Evolutionary conservation across 2,113 vertebrate genomes (phyloP), one percentile per base, ranked within the genome.

Genomic region (Dipodomys merriami): DNA sequence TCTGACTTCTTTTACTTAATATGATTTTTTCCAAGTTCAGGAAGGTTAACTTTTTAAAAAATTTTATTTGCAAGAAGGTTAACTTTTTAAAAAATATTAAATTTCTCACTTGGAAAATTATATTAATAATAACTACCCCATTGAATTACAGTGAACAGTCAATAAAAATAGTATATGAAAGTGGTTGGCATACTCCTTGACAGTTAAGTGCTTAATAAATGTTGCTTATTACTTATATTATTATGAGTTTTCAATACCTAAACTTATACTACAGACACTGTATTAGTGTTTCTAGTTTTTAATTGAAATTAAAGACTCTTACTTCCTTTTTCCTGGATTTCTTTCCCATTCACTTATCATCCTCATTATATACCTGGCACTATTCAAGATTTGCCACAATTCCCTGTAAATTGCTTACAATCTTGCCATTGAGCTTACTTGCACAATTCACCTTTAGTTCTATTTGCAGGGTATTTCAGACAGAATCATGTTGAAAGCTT

Each of bases 51-150:
- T 39, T 39, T 39, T 39, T 39, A 39, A 39, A 39, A 39, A 39
- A 39, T 39, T 39, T 39, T 39, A 39, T 39, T 13, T 53, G 1
- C 49, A 11, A 13, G 49, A 57, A 57, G 53, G 15, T 57, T 57
- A 57, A 57, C 53, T 57, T 57, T 16, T 15, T 15, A 57, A 57
- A 57, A 13, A 16, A 16, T 57, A 15, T 57, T 7, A 64, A 79
- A 83, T 87, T 82, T 30, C 11, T 90, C 23, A 20, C 73, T 19
- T 88, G 35, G 33, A 90, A 85, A 93, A 72, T 62, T 15, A 78
- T 30, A 13, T 62, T 30, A 33, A 68, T 62, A 25, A 73, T 67
- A 68, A 18, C 25, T 91, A 44, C 9, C 11, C 29, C 44, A 16
- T 49, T 35, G 87, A 13, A 2, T 69, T 84, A 60, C 44, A 81